Conservation (phyloP, 2,888 invertebrate species). For the Glaucopsyche alexis region DNA sequence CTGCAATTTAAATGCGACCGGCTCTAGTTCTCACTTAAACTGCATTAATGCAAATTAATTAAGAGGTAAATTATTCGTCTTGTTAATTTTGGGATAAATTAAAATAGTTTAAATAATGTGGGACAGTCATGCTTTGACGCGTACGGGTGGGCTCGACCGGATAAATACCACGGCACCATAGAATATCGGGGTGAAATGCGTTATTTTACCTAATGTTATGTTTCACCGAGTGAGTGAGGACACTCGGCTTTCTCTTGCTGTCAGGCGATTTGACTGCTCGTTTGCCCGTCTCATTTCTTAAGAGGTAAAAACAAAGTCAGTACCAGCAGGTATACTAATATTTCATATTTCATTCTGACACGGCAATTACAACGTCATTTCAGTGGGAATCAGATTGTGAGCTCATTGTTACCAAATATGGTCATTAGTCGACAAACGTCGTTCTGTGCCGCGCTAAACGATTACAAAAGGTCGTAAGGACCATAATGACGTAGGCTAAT, state of each 20-base stretch:
- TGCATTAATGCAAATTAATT: constrained; percentile 1
- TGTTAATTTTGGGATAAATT: not conserved
- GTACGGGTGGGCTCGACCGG: not conserved
- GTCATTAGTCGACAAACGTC: constrained; percentile 1
- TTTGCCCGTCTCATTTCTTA: not conserved
- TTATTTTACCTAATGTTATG: no score
- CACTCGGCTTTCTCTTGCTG: no score
- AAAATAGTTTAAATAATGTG: not conserved
- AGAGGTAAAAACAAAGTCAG: not conserved
- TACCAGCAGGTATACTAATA: not conserved
- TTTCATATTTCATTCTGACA: constrained; percentile 18
- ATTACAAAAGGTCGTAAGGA: not conserved
- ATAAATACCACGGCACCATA: not conserved
- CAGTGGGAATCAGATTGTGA: constrained; percentile 2
- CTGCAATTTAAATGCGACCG: constrained; percentile 5
- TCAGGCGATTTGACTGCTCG: no score
- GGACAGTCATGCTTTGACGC: no score
- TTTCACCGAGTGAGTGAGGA: no score
- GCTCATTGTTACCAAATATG: constrained; percentile 14
- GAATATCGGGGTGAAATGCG: no score
- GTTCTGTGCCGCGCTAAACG: not conserved
- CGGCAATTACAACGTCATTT: not conserved
- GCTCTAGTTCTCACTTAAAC: not conserved
- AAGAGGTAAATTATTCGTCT: not conserved
- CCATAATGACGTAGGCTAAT: not conserved